These are phyloP conservation scores for Siniperca knerii DNA, from an alignment of 2,113 vertebrate genomes.

Conservation along the genomic window DNA sequence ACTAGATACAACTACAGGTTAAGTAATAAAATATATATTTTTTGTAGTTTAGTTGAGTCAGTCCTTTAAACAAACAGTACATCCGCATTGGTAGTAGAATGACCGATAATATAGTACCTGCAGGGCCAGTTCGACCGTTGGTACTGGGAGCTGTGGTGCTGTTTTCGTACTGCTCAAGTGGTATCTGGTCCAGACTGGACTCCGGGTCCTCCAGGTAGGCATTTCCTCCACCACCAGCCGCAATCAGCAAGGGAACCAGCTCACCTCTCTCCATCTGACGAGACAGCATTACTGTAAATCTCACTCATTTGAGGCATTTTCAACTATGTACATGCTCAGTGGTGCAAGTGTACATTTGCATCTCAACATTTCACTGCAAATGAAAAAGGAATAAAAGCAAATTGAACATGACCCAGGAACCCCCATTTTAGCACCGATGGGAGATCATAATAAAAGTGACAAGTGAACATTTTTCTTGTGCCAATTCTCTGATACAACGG, in stretches of 20 bases:
- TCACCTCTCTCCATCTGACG: slow-evolving; percentile 84
- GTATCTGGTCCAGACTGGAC: slow-evolving; percentile 75
- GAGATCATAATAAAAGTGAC: slow-evolving; percentile 1
- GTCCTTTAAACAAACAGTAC: not conserved
- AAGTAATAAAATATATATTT: not conserved
- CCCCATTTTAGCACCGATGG: not conserved
- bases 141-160: slow-evolving; percentile 80
- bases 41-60: not conserved
- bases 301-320: not conserved
- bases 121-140: slow-evolving; percentile 86
- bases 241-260: slow-evolving; percentile 89
- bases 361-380: not conserved
- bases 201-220: slow-evolving; percentile 89
- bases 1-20: not conserved
- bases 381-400: not conserved
- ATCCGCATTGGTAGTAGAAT: not conserved
- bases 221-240: slow-evolving; percentile 92
- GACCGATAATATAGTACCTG: slow-evolving; percentile 74
- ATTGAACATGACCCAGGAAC: not conserved
- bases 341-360: not conserved
- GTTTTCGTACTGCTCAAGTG: slow-evolving; percentile 89
- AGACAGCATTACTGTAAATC: not conserved
- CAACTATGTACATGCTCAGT: not conserved
- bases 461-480: not conserved
- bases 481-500: not conserved